Percentiles rank a stretch among this genome's conserved stretches.
These are phyloP conservation scores for Colossoma macropomum DNA, from an alignment of 2,113 vertebrate genomes.

Conservation along the genomic window DNA sequence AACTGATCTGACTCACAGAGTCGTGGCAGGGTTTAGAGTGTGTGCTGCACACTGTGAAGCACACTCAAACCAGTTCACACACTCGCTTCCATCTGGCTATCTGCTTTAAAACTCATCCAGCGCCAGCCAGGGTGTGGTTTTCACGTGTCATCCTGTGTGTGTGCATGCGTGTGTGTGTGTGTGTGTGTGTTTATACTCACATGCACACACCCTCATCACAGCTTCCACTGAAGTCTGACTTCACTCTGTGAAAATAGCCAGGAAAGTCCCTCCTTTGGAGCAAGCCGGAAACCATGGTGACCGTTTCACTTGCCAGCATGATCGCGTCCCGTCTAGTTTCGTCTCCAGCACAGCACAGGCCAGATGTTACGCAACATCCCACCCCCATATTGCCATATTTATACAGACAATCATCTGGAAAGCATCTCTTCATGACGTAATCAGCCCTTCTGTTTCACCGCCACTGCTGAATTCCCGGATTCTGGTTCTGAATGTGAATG, in stretches of 20 bases:
- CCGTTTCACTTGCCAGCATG: not conserved
- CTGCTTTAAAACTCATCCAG: not conserved
- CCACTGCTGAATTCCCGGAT: slow-evolving; percentile 7
- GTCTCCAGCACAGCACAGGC: slow-evolving; percentile 37
- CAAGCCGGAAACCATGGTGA: slow-evolving; percentile 56
- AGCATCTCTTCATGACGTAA: slow-evolving; percentile 18
- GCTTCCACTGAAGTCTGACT: slow-evolving; percentile 39
- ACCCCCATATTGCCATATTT: slow-evolving; percentile 35
- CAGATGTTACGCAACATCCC: slow-evolving; percentile 50
- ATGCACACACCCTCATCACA: slow-evolving; percentile 8
- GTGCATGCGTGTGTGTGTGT: slow-evolving; percentile 20
- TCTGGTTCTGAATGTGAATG: not conserved
- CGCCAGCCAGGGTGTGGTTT: not conserved
- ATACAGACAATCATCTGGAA: slow-evolving; percentile 47
- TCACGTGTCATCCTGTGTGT: slow-evolving; percentile 6
- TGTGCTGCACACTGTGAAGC: not conserved
- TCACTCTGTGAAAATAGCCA: slow-evolving; percentile 48
- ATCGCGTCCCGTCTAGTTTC: slow-evolving; percentile 21
- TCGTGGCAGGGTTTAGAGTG: not conserved
- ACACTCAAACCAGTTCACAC: not conserved
- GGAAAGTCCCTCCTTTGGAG: slow-evolving; percentile 62
- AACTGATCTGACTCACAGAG: not conserved
- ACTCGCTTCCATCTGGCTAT: not conserved
- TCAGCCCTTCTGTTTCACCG: slow-evolving; percentile 3
- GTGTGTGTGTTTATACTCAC: slow-evolving; percentile 8